These are phyloP conservation scores for Nymphalis io DNA, from an alignment of 1,140 invertebrate species.

Conservation along the genomic window DNA sequence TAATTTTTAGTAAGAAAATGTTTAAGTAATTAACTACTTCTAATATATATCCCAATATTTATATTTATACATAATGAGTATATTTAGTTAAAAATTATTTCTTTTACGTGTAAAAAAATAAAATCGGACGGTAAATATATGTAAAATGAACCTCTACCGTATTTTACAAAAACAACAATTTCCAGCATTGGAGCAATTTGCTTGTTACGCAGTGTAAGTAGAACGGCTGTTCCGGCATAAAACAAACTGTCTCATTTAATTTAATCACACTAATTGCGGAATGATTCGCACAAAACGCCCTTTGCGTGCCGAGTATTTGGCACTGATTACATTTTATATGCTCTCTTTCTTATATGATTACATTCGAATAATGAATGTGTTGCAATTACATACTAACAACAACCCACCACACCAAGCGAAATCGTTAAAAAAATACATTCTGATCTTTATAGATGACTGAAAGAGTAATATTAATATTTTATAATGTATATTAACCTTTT, in stretches of 20 bases:
- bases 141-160: background rate
- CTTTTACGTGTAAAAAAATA: background rate
- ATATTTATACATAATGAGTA: no score
- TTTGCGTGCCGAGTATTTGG: conserved; percentile 49
- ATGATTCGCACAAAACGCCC: conserved; percentile 43
- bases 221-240: conserved; percentile 33
- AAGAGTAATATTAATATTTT: conserved; percentile 18
- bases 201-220: conserved; percentile 30
- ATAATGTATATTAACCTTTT: no score
- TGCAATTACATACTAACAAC: no score
- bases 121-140: background rate
- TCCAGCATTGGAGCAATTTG: conserved; percentile 25
- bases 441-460: background rate
- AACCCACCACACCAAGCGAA: no score
- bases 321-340: conserved; percentile 26
- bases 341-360: background rate
- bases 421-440: no score
- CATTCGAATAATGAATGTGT: background rate
- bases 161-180: conserved; percentile 10
- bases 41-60: no score
- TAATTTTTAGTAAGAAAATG: no score
- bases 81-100: background rate
- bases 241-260: conserved; percentile 40
- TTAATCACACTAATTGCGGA: conserved; percentile 53
- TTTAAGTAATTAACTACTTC: no score